Evolutionary conservation across 1,140 invertebrate genomes (phyloP), one percentile per base, ranked within the genome.

Genomic region (Drosophila murphyi): DNA sequence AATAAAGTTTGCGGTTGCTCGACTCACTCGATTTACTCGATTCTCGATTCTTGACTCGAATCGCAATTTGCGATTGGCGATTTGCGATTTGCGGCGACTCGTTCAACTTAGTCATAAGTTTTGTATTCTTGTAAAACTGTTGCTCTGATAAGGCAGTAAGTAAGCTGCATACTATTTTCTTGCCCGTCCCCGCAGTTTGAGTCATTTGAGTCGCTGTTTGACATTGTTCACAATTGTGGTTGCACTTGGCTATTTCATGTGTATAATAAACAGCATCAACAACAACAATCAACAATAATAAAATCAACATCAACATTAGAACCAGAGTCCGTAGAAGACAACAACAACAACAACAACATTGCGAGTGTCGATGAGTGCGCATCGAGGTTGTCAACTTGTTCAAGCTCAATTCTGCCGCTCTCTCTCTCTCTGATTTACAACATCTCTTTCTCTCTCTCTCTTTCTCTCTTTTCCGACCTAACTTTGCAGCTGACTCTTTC

Each of bases 221-320:
- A 62, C 82, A 85, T 85, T 85, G 81, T 70, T 63, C 57, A 67
- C 62, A 76, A 76, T 68, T 79, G 77, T 61, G 86, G 86, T 89
- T 80, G 86, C 78, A 76, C 68, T 72, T 82, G 81, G 68, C 50
- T 51, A 7, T 45, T 64, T 20, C n/a, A 52, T 64, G 32, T 55
- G 39, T 45, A 31, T 45, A 34, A 51, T 37, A 50, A 28, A 34
- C 35, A 54, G 57, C 34, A 47, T 37, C 51, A 29, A n/a, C 12
- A 39, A 10, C n/a, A n/a, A n/a, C n/a, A n/a, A 47, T 37, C 51
- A 29, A n/a, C 12, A 39, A 10, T 31, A 29, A 6, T 37, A 48
- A 20, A 8, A 61, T 20, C 28, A 55, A 7, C 43, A 50, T 7
- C 37, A 60, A 35, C 48, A 67, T 32, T 37, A 48, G 34, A 37